Evolutionary conservation across 2,113 vertebrate species (phyloP).

Genomic region (Eclectus roratus): DNA sequence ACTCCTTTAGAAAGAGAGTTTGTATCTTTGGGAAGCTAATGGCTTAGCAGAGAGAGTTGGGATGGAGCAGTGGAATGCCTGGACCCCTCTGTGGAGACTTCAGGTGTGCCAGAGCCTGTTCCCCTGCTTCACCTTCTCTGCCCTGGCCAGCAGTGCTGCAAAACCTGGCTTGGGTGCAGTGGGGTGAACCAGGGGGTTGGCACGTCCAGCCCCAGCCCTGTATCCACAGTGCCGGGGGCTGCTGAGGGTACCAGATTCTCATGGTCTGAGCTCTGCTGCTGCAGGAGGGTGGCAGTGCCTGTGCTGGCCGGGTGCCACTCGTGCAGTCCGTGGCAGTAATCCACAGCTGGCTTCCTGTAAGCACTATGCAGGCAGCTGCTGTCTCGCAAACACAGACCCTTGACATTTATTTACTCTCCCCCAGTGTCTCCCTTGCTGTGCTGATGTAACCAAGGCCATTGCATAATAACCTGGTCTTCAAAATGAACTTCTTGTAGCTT

Average conservation of each 20-base stretch:
- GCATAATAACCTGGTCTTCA: not conserved
- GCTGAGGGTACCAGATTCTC: not conserved
- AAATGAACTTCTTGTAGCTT: not conserved
- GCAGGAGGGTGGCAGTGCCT: not conserved
- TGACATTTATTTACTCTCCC: not conserved
- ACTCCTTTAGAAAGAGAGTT: not conserved
- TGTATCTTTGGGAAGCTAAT: not conserved
- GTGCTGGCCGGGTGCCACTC: fast-evolving
- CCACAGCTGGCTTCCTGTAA: not conserved
- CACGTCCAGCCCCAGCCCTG: not conserved
- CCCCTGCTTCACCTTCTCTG: not conserved
- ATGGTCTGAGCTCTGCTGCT: not conserved
- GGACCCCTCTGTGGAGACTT: not conserved
- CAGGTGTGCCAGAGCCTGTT: fast-evolving
- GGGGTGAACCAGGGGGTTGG: not conserved
- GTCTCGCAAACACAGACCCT: not conserved
- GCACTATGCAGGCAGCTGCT: not conserved
- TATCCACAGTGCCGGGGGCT: not conserved
- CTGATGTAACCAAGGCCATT: not conserved
- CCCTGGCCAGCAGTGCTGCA: not conserved
- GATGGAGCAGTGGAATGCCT: not conserved
- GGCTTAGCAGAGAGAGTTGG: not conserved
- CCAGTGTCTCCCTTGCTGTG: not conserved
- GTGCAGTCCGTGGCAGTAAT: fast-evolving
- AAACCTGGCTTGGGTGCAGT: not conserved